Percentiles rank a stretch among this genome's conserved stretches.
Evolutionary conservation across 2,113 vertebrate genomes (phyloP).

Genomic region (Typhlomys cinereus): DNA sequence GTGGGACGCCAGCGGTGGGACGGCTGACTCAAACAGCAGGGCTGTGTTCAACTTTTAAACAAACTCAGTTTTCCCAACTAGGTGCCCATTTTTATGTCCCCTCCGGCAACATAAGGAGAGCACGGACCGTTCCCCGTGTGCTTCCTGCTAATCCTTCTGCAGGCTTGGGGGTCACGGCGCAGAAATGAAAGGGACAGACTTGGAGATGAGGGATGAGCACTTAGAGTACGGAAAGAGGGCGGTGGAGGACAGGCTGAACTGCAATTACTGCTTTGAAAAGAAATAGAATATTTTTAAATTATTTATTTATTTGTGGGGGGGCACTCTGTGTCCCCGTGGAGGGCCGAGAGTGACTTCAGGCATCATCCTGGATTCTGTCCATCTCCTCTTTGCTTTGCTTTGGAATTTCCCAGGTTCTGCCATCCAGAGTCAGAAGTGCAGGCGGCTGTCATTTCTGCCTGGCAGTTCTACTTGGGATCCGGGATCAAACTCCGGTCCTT

Average conservation of each 20-base stretch:
- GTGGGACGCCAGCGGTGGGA: not conserved
- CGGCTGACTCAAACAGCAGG: not conserved
- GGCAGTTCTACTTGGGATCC: too few species aligned
- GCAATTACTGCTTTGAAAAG: too few species aligned
- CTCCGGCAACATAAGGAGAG: not conserved
- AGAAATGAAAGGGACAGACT: not conserved
- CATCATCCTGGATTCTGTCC: too few species aligned
- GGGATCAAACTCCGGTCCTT: too few species aligned
- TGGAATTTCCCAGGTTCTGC: too few species aligned
- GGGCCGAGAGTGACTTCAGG: too few species aligned
- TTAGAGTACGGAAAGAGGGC: not conserved
- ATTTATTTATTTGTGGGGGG: too few species aligned
- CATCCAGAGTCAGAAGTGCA: too few species aligned
- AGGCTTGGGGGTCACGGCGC: not conserved
- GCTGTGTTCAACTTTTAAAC: slow-evolving; percentile 7
- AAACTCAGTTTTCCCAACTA: not conserved
- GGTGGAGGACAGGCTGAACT: not conserved
- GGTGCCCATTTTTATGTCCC: not conserved
- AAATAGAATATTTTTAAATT: too few species aligned
- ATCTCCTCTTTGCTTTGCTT: too few species aligned
- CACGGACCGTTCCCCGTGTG: not conserved
- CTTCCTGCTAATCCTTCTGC: not conserved
- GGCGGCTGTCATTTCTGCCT: too few species aligned
- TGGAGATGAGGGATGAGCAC: not conserved
- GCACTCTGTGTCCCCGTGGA: too few species aligned